Evolutionary conservation across 2,113 vertebrate species (phyloP).

Genomic region (Nothobranchius furzeri): DNA sequence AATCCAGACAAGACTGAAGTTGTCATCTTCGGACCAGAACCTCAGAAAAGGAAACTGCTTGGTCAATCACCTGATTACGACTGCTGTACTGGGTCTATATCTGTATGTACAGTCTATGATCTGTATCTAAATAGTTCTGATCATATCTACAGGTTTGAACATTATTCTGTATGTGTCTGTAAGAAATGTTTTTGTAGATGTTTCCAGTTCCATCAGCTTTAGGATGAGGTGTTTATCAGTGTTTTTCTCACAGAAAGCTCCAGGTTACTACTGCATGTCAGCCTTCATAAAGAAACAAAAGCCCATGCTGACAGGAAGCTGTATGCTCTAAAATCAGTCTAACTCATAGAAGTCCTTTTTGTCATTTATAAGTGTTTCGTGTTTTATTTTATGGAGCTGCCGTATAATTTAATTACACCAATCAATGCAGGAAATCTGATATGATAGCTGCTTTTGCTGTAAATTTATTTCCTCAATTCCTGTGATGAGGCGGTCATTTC

Average conservation of each 20-base stretch:
- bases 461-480: not conserved
- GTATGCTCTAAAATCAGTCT: not conserved
- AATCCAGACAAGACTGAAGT: no score
- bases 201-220: not conserved
- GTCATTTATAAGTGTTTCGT: not conserved
- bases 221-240: no score
- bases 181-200: no score
- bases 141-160: no score
- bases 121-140: no score
- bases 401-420: not conserved
- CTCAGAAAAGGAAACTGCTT: no score
- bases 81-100: no score
- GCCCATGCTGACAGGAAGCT: not conserved
- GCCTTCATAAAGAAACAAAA: not conserved
- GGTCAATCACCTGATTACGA: no score
- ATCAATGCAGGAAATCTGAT: not conserved
- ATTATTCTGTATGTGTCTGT: no score
- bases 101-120: no score
- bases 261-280: not conserved
- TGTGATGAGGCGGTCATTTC: not conserved
- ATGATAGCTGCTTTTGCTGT: slow-evolving; percentile 11
- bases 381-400: not conserved
- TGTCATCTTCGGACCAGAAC: no score
- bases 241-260: no score
- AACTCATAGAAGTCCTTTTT: not conserved